A percentile compares a stretch with the other conserved stretches of the same genome.
Evolutionary conservation across 2,797 vertebrate species (phyloP).

Genomic region (Gallinago nigripennis): DNA sequence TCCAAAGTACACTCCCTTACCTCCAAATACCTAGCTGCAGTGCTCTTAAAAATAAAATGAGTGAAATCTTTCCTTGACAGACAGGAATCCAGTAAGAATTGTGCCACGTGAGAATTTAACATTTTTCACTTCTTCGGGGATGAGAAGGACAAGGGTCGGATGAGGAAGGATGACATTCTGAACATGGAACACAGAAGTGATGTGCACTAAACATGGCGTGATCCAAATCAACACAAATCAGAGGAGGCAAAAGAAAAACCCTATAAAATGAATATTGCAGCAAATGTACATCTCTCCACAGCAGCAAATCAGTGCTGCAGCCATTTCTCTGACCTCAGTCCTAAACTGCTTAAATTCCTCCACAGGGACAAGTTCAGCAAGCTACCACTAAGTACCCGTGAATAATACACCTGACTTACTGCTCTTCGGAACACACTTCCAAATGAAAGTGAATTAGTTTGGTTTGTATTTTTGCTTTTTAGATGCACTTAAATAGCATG

Average conservation of each 20-base stretch:
- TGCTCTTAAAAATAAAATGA: not conserved
- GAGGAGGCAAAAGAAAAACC: not conserved
- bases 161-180: not conserved
- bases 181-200: not conserved
- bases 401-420: not conserved
- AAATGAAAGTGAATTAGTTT: not conserved
- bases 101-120: not conserved
- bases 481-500: not conserved
- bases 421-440: not conserved
- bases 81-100: not conserved
- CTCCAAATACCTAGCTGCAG: not conserved
- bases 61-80: not conserved
- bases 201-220: not conserved
- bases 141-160: not conserved
- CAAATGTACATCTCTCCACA: rapidly evolving
- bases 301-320: not conserved
- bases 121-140: not conserved
- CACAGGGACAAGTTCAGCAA: not conserved
- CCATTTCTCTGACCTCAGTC: not conserved
- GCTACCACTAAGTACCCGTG: not conserved
- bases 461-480: not conserved
- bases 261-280: not conserved
- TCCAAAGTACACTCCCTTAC: not conserved
- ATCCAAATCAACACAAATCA: not conserved
- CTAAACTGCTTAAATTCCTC: not conserved